A percentile compares a stretch with the other conserved stretches of the same genome.
Conservation (phyloP, 2,888 invertebrate species). For the Lissonota sp. region DNA sequence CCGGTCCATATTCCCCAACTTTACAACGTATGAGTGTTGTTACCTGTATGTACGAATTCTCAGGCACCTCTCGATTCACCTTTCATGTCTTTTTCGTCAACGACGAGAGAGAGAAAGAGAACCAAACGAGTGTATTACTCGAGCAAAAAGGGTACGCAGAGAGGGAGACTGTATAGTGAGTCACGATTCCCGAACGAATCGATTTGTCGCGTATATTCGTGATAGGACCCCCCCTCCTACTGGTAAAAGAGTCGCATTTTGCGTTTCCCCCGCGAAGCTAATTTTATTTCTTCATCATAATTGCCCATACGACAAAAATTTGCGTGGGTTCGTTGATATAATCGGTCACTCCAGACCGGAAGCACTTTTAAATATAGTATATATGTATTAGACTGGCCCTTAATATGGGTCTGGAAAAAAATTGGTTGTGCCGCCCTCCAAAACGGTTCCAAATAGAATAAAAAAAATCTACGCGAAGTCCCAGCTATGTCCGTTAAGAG, state of each 20-base stretch:
- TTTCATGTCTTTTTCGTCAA: slow-evolving; percentile 52
- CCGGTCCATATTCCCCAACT: too few species aligned
- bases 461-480: too few species aligned
- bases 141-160: slow-evolving; percentile 2
- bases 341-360: slow-evolving; percentile 15
- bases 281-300: slow-evolving; percentile 62
- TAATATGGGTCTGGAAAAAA: too few species aligned
- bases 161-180: slow-evolving; percentile 34
- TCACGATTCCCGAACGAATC: slow-evolving; percentile 61
- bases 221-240: background rate
- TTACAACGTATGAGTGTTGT: background rate
- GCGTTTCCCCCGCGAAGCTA: slow-evolving; percentile 48
- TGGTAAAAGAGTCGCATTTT: background rate
- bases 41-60: slow-evolving; percentile 37
- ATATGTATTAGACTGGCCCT: too few species aligned
- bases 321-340: slow-evolving; percentile 43
- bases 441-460: too few species aligned
- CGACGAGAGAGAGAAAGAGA: slow-evolving; percentile 43
- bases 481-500: too few species aligned
- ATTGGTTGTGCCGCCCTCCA: too few species aligned
- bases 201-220: slow-evolving; percentile 61
- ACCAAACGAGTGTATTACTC: slow-evolving; percentile 49
- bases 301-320: slow-evolving; percentile 46
- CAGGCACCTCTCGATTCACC: slow-evolving; percentile 15
- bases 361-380: slow-evolving; percentile 9